Evolutionary conservation across 2,888 invertebrate species (phyloP), one percentile per base, ranked within the genome.

Genomic region (Drosophila atroscutellata): DNA sequence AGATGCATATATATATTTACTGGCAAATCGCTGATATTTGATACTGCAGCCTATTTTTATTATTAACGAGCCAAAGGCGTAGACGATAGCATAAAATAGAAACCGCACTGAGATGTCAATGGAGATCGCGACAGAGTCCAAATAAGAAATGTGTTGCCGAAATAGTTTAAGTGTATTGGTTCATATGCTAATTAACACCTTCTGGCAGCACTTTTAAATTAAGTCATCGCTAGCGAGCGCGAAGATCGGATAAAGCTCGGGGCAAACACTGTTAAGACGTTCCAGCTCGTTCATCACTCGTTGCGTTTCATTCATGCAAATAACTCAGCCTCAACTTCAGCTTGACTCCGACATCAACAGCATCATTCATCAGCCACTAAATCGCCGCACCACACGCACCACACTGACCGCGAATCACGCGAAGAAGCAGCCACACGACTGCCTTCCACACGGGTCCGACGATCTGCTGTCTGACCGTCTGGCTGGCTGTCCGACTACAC

Each of bases 121-220:
- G 39, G 51, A 51, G 64, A 50, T 66, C 37, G 32, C 13, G n/a
- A 9, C 15, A 47, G 56, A 42, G 47, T n/a, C 18, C 20, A 45
- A 42, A 34, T 39, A 47, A 68, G 49, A 57, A 42, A 58, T 51
- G 51, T n/a, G 26, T 67, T 63, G 37, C 45, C 58, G 55, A 69
- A 69, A 64, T 71, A 50, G 50, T 72, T 52, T 4, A n/a, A 37
- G 37, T 37, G 55, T 37, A 65, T 62, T 82, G 65, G 64, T 75
- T 76, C 81, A 74, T 90, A 83, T 86, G 86, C 85, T 87, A 90
- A 87, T 90, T 87, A 87, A 81, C 86, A 90, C 90, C 84, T 88
- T 79, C 63, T 58, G 78, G 67, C 62, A 63, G 69, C 69, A 28
- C 42, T 42, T 69, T 84, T 77, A 83, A 90, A 86, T 90, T 86